phyloP scores from a whole-genome alignment of 2,888 invertebrate genomes.

The Notodonta ziczac region DNA sequence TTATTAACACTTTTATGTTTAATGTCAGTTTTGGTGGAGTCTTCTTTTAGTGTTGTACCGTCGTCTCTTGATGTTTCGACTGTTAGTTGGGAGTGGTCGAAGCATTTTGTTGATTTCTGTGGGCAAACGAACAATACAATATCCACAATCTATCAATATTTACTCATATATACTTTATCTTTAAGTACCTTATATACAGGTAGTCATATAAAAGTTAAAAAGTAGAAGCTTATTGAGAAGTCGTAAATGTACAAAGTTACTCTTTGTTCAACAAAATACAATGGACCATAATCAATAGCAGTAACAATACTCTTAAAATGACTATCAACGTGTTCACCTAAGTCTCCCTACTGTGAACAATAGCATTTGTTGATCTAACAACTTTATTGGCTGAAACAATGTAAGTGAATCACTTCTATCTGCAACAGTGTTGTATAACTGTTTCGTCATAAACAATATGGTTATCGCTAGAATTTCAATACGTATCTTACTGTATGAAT shows the following conservation, averaged over 20 bases:
- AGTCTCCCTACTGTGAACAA: conserved; percentile 10
- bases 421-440: conserved; percentile 17
- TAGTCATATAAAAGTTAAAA: no score
- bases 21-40: conserved; percentile 33
- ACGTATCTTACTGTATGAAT: neutral
- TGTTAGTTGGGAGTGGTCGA: conserved; percentile 71
- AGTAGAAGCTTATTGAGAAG: no score
- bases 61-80: conserved; percentile 41
- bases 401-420: conserved; percentile 8
- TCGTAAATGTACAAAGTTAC: neutral
- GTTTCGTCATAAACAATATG: conserved; percentile 16
- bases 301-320: neutral
- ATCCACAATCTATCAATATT: neutral
- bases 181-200: no score
- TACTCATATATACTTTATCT: no score
- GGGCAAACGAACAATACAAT: conserved; percentile 17
- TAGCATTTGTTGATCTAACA: conserved; percentile 9
- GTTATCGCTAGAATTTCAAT: conserved; percentile 7
- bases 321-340: conserved; percentile 14
- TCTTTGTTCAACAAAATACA: neutral
- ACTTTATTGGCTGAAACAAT: conserved; percentile 24
- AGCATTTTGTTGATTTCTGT: conserved; percentile 77
- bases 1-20: conserved; percentile 38
- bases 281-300: conserved; percentile 2
- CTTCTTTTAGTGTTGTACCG: conserved; percentile 30